Conservation (phyloP, 2,113 vertebrate genomes). For the Stigmatopora nigra region DNA sequence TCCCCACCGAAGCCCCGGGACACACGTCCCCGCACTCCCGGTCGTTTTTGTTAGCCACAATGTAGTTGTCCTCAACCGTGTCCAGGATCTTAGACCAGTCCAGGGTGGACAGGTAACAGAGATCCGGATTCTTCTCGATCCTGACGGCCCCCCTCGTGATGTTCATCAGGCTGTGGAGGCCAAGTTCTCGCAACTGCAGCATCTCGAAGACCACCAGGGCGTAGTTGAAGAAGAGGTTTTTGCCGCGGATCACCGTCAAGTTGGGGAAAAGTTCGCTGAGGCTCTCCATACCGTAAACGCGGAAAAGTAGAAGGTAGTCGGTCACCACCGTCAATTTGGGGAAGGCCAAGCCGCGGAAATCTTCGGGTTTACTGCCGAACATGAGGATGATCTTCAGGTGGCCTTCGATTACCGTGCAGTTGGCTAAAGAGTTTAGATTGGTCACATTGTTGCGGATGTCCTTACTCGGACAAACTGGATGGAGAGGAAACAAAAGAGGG, state of each 20-base stretch:
- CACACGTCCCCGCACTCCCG: constrained; percentile 91
- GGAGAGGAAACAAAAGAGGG: constrained; percentile 3
- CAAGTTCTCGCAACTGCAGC: constrained; percentile 90
- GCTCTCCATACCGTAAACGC: constrained; percentile 90
- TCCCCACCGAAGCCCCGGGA: constrained; percentile 78
- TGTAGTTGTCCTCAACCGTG: constrained; percentile 90
- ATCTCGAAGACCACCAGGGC: constrained; percentile 95
- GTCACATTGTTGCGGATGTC: constrained; percentile 92
- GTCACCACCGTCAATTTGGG: constrained; percentile 88
- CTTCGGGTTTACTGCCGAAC: constrained; percentile 85
- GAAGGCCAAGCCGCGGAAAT: constrained; percentile 86
- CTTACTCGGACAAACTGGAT: constrained; percentile 87
- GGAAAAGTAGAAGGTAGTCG: constrained; percentile 89
- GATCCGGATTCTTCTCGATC: constrained; percentile 91
- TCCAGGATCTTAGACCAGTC: constrained; percentile 96
- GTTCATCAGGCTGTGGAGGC: constrained; percentile 90
- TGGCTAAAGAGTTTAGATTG: constrained; percentile 76
- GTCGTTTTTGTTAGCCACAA: constrained; percentile 85
- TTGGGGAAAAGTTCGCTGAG: constrained; percentile 90
- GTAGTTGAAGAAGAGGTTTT: constrained; percentile 93
- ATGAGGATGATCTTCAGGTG: constrained; percentile 92
- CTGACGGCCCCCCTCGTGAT: constrained; percentile 89
- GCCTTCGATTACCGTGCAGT: constrained; percentile 94
- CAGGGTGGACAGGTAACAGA: constrained; percentile 92
- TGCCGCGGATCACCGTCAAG: constrained; percentile 91